Conservation (phyloP, 2,113 vertebrate species). For the Alethe castanea region DNA sequence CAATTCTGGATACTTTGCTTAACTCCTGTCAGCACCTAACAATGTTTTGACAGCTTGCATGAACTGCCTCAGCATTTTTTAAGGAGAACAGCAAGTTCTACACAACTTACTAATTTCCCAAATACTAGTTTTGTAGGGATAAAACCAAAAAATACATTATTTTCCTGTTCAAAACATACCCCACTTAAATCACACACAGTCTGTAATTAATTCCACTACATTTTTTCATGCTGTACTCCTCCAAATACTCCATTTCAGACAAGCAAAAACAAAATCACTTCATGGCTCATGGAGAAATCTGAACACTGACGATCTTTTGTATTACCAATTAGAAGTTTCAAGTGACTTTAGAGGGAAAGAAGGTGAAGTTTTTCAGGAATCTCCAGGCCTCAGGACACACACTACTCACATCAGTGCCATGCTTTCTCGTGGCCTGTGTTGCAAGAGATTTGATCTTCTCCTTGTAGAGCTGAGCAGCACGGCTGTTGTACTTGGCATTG, state of each 20-base stretch:
- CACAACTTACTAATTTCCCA: background rate
- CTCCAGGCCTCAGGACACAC: background rate
- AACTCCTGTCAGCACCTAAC: background rate
- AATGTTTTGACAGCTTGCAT: background rate
- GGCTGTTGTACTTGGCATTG: conserved; percentile 92
- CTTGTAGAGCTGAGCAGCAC: conserved; percentile 85
- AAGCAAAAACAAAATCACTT: background rate
- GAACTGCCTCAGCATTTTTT: background rate
- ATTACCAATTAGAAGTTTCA: background rate
- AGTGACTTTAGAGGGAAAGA: background rate
- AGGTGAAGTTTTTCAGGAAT: background rate
- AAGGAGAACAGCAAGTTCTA: background rate
- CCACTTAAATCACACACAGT: background rate
- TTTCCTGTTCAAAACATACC: background rate
- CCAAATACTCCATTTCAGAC: background rate
- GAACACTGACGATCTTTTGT: background rate
- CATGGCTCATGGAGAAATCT: background rate
- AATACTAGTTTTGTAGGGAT: background rate
- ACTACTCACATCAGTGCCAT: conserved; percentile 87
- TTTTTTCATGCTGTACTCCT: background rate
- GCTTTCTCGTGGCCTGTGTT: conserved; percentile 81
- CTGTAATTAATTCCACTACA: background rate
- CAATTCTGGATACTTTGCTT: background rate
- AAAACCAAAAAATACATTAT: fast-evolving
- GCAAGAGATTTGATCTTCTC: conserved; percentile 87